Base-by-base conservation (phyloP, 2,113 vertebrate species). In the Chaetorhynchus papuensis region DNA sequence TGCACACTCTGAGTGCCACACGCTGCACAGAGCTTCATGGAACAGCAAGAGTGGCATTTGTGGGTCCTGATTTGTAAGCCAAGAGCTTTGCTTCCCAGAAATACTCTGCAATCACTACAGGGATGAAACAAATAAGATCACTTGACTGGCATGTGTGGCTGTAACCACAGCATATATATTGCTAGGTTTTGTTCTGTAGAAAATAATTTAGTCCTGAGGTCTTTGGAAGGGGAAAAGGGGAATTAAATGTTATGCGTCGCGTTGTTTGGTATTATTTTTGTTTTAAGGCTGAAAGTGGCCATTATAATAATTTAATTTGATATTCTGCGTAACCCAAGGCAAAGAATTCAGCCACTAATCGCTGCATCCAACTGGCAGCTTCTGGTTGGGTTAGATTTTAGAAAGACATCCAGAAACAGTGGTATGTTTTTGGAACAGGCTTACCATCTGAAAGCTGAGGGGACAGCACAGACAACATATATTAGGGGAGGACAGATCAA, bases 331-430 rank as follows among this genome's bases (percentile, higher is more conserved):
- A 70, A 61, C 45, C 70, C 37, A 70, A 61, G 41, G 76, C 31
- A 87, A 89, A 89, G 63, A 88, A 92, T 83, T 63, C n/a, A 60
- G 37, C 68, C 89, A 69, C 80, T 94, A 86, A 90, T 65, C 44
- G 17, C 63, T 54, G 83, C 42, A 74, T 57, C 59, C 39, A 60
- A 11, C 37, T 80, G 20, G 23, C 27, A 86, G 80, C n/a, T 91
- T 77, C 83, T 69, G 41, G 9, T 89, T 90, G 63, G 53, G 15
- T 69, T 69, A 5, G 60, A 15, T 53, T 72, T 80, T 30, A 89
- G 54, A 80, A 80, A 86, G 31, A 56, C 13, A 57, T 61, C 41
- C 37, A 72, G 91, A 80, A 83, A 83, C 17, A 83, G 30, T 52
- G 3, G 6, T 15, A 33, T 26, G 22, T 6, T 74, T 95, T 81